Base-by-base conservation (phyloP, 2,888 invertebrate species). In the Frankliniella fusca region DNA sequence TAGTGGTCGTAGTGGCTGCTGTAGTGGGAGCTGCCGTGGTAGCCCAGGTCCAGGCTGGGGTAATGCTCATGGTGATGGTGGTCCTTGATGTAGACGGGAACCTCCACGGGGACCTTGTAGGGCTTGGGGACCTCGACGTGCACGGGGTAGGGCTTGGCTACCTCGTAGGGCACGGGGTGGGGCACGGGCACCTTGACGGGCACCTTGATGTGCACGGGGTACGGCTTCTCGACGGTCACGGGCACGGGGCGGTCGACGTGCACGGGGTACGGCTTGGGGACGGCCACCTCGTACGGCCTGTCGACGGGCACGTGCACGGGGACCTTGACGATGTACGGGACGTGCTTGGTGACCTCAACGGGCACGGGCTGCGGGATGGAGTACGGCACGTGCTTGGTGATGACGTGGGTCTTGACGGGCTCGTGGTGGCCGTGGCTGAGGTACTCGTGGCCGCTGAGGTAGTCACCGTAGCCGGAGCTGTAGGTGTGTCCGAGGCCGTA, bases 251-350 rank as follows among this genome's bases (percentile, higher is more conserved):
- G 27, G 70, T 76, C 70, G 70, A 76, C 70, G 70, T 23, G 70
- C 27, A 76, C 70, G 70, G 70, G 10, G 70, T 76, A 76, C 1
- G 70, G 70, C 70, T 76, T 76, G 70, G 70, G 70, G 23, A 76
- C 70, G 27, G 70, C 27, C 70, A 76, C 70, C 70, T 76, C 70
- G 81, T 84, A 84, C 3, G 84, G 84, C 70, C 83, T 83, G 80
- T 83, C 84, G 8, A 84, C 84, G n/a, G 84, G 84, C 15, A 84
- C 84, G 9, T 83, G 82, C 9, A 84, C 84, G 18, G 84, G 84
- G 2, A 84, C 84, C 80, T 84, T 83, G 48, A 84, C 84, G n/a
- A 84, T 83, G 80, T 83, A 83, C 11, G 84, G 83, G 11, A 84
- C 84, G 48, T 83, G 82, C 80, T 84, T 76, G 70, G 70, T 76